These are phyloP conservation scores for Temnothorax nylanderi DNA, from an alignment of 1,140 invertebrate species.

Conservation along the genomic window DNA sequence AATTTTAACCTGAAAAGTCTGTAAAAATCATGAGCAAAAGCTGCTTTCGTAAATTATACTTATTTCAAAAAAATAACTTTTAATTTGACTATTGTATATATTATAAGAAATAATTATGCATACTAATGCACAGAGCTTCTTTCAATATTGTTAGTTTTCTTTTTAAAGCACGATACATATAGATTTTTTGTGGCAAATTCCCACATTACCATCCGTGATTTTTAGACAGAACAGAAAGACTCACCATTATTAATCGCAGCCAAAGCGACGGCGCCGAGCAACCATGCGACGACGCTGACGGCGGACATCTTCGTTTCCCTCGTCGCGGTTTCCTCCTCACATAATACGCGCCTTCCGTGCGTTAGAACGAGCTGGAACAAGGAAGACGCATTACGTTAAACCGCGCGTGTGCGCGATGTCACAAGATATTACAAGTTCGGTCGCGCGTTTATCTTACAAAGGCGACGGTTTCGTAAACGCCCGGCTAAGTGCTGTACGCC, in stretches of 20 bases:
- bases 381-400: conserved; percentile 63
- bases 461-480: conserved; percentile 14
- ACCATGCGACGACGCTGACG: conserved; percentile 75
- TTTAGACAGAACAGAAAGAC: conserved; percentile 60
- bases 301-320: conserved; percentile 80
- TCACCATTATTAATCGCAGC: conserved; percentile 80
- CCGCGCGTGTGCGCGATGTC: conserved; percentile 32
- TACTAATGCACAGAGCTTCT: background rate
- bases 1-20: background rate
- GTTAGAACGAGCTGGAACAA: conserved; percentile 69
- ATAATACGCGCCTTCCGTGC: conserved; percentile 73
- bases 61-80: background rate
- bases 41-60: background rate
- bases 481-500: background rate
- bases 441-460: conserved; percentile 49
- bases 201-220: background rate
- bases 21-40: background rate
- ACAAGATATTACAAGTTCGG: conserved; percentile 55
- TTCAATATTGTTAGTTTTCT: background rate
- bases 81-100: background rate
- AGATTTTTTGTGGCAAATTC: background rate
- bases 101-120: background rate
- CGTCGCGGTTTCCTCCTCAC: conserved; percentile 75
- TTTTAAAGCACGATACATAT: background rate
- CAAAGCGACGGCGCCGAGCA: conserved; percentile 78